Evolutionary conservation across 1,140 invertebrate species (phyloP), one percentile per base, ranked within the genome.

Genomic region (Hestina assimilis): DNA sequence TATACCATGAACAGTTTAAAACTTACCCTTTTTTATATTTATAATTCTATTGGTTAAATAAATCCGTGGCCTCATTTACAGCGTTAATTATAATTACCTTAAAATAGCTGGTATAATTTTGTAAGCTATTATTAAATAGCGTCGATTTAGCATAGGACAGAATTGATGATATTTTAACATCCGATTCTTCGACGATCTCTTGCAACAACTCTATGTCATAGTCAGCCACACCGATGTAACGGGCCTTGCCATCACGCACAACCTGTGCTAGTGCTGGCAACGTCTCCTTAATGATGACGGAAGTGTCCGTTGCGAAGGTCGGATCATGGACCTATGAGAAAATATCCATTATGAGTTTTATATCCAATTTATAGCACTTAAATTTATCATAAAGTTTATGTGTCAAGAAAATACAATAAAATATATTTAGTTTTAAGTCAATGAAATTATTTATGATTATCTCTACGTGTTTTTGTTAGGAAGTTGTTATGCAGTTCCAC

Each of bases 141-240:
- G 94, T 95, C 3, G 93, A 92, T 58, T 96, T 92, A 9, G 93
- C 89, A 70, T 98, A 98, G 4, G 92, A 93, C 3, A 98, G 85
- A 15, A 98, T 85, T 0, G 92, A 91, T 40, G 95, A 91, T 50
- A 95, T 93, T 58, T 92, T 90, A 0, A 95, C 90, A 4, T 89
- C 89, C 43, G 92, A 93, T 61, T 89, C 91, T 50, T 94, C 91
- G 1, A 96, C 83, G 43, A 94, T 91, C 65, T 96, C 92, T 80
- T 93, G 93, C 55, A 98, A 88, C 19, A 92, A 83, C 0, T 92
- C 91, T 2, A 98, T 79, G 1, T 96, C 94, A 89, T 98, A 98
- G 0, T 95, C 96, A 0, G 96, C 97, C 8, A 98, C 90, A 0
- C 96, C 97, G 60, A 99, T 96, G 74, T 91, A 94, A 58, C 90